phyloP scores from a whole-genome alignment of 2,888 invertebrate species.

The Lysandra bellargus region DNA sequence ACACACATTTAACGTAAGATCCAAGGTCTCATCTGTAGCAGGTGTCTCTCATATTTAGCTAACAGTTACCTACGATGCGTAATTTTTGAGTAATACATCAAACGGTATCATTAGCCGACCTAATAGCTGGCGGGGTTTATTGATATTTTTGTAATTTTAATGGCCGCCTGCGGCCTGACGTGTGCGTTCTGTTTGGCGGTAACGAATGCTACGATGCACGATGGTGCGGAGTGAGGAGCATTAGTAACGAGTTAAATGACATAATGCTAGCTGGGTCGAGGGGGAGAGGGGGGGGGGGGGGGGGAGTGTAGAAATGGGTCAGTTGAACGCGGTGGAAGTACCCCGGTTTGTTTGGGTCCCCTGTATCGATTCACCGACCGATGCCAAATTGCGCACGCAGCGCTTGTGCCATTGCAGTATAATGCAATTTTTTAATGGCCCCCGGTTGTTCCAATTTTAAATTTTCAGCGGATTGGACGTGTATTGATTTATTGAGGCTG shows the following conservation, averaged over 20 bases:
- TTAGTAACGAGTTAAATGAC: conserved; percentile 37
- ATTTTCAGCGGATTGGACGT: background rate
- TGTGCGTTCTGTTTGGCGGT: conserved; percentile 13
- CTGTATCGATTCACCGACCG: conserved; percentile 62
- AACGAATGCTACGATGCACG: background rate
- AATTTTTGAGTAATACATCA: background rate
- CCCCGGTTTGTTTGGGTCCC: conserved; percentile 75
- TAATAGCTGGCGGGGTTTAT: background rate
- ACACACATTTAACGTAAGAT: too few relatives aligned
- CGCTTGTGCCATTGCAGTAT: conserved; percentile 42
- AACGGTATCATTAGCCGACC: background rate
- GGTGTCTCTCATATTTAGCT: background rate
- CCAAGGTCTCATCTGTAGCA: background rate
- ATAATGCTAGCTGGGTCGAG: conserved; percentile 46
- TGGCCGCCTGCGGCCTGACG: background rate
- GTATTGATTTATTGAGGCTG: background rate
- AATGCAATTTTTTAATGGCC: conserved; percentile 37
- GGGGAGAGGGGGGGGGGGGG: conserved; percentile 43
- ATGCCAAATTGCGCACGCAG: conserved; percentile 65
- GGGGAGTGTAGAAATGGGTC: conserved; percentile 64
- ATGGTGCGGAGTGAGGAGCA: conserved; percentile 31
- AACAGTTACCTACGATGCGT: background rate
- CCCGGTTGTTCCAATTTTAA: background rate
- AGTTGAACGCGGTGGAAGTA: conserved; percentile 63
- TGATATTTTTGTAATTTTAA: conserved; percentile 14